Evolutionary conservation across 2,888 invertebrate genomes (phyloP), one percentile per base, ranked within the genome.

Genomic region (Coenonympha glycerion): DNA sequence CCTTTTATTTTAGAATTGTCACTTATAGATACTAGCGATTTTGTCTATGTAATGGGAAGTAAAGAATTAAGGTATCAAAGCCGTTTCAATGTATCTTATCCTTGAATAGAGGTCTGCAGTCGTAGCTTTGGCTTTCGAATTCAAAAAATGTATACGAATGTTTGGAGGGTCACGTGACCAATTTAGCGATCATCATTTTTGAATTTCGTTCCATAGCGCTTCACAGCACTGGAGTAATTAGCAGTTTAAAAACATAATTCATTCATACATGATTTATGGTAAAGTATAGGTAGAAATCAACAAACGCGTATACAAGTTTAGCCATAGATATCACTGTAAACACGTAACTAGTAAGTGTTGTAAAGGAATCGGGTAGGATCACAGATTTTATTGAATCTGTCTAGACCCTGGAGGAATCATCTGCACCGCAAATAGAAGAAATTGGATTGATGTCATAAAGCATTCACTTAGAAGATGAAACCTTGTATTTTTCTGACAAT

Each of bases 381-480:
- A 24, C 39, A 13, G 22, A 15, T 41, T 41, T 41, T 30, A 41
- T 30, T 41, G 19, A 41, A 41, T 28, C 41, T 11, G 16, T 18
- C 41, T 28, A 41, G 19, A 19, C 13, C 16, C 19, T 18, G 37
- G 21, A 34, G 9, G 6, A 18, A 34, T 40, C 18, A n/a, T 11
- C 16, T 28, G 6, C 40, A 28, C 19, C 19, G 41, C 6, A 30
- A 18, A 28, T 24, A 24, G 24, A 24, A 39, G 9, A 39, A 6
- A 24, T 39, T 39, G 4, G 5, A 39, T 24, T 39, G 13, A 22
- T 22, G 24, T 15, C 15, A 16, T 24, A 6, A 40, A 3, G 24
- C 15, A 24, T 24, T 22, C 9, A 36, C 36, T 15, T 31, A 3
- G 16, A 33, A 33, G 3, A 8, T 3, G 15, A 33, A 33, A 16